Base-by-base conservation (phyloP, 2,797 vertebrate species). In the Siniperca scherzeri region DNA sequence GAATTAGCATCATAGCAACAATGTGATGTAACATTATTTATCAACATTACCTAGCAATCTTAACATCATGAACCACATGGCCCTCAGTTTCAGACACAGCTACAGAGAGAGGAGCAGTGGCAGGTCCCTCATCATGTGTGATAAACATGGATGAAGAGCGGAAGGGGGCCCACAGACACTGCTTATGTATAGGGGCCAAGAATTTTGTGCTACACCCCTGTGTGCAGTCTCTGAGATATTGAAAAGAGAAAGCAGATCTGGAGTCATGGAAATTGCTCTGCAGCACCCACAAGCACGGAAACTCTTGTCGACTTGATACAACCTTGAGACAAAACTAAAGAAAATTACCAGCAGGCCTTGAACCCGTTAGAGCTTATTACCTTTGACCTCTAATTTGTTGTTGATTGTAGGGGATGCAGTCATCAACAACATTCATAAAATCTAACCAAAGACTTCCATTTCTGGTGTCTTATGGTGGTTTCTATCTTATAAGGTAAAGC, bases 341-440 rank as follows among this genome's bases (percentile, higher is more conserved):
- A 46, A 82, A 78, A 82, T 83, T 21, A 61, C 36, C 70, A 61
- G 59, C 76, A 82, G 78, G 61, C 48, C n/a, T 66, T 56, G 55
- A 57, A 64, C 62, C 27, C 55, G 59, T 78, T 50, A 59, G 14
- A 14, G 22, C 67, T 61, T 67, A 72, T 76, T 73, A 25, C 78
- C 55, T 79, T 52, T 66, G 30, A 44, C 50, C 21, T 52, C 50
- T 42, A 25, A 78, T 74, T 33, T 64, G 42, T 46, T 75, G 9
- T 59, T 79, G 14, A 48, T 38, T 19, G 6, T 42, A n/a, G 50
- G n/a, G 21, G 19, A 40, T 22, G 36, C 44, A 70, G 25, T 57
- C 44, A 52, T 44, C 30, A 52, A 44, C 7, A 44, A 21, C 16
- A 46, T 42, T 55, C 8, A 36, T 62, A 3, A n/a, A 33, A 46